Evolutionary conservation across 2,113 vertebrate genomes (phyloP), one percentile per base, ranked within the genome.

Genomic region (Aythya baeri): DNA sequence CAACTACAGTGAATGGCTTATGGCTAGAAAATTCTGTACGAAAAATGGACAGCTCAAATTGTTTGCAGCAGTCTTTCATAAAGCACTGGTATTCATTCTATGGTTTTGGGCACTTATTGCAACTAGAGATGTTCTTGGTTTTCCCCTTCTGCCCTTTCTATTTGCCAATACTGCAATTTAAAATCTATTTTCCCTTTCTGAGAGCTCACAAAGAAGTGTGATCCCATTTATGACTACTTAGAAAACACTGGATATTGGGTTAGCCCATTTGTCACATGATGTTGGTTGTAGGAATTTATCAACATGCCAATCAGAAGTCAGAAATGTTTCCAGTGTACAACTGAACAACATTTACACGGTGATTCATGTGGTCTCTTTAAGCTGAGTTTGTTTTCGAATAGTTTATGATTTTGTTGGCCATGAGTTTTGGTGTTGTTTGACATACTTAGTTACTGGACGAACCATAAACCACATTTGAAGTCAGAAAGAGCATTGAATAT

Each of bases 111-210:
- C 29, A 81, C 73, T 93, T 85, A 55, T 16, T 87, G 83, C 76
- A 91, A 78, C 55, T 67, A 81, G 91, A 71, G 57, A 73, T 25
- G 55, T 77, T 89, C 78, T 93, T 89, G 32, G 66, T 89, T 94
- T 92, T 86, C 32, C 41, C 41, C 82, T 49, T 84, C 70, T 70
- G 50, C 73, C 46, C 26, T 88, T 86, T 61, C n/a, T 87, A 68
- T 73, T 91, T 95, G 85, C 74, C 80, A 95, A 74, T 18, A 70
- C 5, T 70, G 27, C 85, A 78, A 94, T 82, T 86, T n/a, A 71
- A 91, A 91, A 63, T 32, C 12, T 5, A 41, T 88, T 79, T 94
- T 94, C 72, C 75, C 70, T 92, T 76, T 94, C 75, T 86, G 49
- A 91, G 71, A 87, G 49, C 54, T 83, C 6, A 0, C 82, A 93